A percentile compares a stretch with the other conserved stretches of the same genome.
phyloP scores from a whole-genome alignment of 2,888 invertebrate species.

The Drosophila paracracens region DNA sequence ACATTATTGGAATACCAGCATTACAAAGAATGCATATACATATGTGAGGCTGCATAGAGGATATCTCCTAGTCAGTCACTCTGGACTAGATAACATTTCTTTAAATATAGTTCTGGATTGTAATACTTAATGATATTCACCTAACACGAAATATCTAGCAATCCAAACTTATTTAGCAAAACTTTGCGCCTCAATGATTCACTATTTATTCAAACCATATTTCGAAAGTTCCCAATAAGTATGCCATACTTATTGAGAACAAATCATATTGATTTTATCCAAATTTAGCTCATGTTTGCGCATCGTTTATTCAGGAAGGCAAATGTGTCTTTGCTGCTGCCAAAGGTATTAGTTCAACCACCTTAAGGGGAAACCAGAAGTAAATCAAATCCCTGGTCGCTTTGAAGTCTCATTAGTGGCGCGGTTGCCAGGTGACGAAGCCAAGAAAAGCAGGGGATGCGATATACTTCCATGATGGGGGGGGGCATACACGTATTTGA shows the following conservation, averaged over 20 bases:
- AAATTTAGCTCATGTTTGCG: conserved; percentile 50
- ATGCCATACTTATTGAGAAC: conserved; percentile 15
- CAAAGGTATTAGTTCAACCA: conserved; percentile 39
- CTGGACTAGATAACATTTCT: background rate
- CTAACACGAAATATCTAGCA: background rate
- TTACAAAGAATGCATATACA: too few relatives aligned
- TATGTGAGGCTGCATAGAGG: background rate
- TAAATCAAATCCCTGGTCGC: conserved; percentile 60
- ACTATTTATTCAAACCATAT: background rate
- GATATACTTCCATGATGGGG: conserved; percentile 11
- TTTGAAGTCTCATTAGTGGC: conserved; percentile 75
- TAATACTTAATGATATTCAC: background rate
- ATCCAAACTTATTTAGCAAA: background rate
- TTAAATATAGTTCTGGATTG: background rate
- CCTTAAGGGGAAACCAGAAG: conserved; percentile 50
- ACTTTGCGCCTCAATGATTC: background rate
- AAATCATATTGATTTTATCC: conserved; percentile 55
- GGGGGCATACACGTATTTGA: conserved; percentile 29
- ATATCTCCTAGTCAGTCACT: background rate
- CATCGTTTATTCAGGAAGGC: conserved; percentile 61
- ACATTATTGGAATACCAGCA: too few relatives aligned
- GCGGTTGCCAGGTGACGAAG: conserved; percentile 74
- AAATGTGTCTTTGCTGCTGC: conserved; percentile 20
- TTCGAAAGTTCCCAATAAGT: conserved; percentile 24
- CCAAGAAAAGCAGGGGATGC: conserved; percentile 11